phyloP scores from a whole-genome alignment of 2,797 vertebrate species.

The Pantherophis alleghaniensis region DNA sequence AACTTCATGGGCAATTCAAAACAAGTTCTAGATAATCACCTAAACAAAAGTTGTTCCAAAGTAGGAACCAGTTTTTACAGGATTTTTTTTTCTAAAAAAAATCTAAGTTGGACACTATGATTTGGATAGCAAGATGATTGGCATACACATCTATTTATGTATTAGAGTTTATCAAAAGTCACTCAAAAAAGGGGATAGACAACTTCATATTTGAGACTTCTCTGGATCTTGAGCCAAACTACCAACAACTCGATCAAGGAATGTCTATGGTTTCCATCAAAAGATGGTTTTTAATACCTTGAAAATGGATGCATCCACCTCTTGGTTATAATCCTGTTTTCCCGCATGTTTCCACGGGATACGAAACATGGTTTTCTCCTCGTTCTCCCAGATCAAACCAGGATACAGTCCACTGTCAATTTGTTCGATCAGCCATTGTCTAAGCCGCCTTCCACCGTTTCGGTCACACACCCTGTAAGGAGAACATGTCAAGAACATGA shows the following conservation, averaged over 20 bases:
- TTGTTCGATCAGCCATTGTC: conserved; percentile 97
- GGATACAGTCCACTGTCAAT: conserved; percentile 88
- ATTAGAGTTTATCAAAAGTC: background rate
- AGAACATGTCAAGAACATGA: background rate
- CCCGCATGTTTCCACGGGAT: conserved; percentile 98
- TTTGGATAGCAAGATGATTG: background rate
- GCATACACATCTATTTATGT: background rate
- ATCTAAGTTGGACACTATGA: background rate
- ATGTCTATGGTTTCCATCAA: accelerated
- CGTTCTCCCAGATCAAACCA: conserved; percentile 92
- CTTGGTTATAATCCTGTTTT: conserved; percentile 98
- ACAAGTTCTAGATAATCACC: background rate
- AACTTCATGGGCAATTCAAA: background rate
- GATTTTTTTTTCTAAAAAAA: background rate
- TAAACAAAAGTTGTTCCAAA: background rate
- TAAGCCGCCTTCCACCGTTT: conserved; percentile 85
- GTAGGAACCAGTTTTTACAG: background rate
- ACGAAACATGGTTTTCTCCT: conserved; percentile 87
- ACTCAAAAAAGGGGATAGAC: background rate
- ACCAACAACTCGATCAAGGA: background rate
- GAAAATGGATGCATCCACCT: conserved; percentile 96
- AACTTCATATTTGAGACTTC: background rate
- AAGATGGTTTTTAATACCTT: conserved; percentile 76
- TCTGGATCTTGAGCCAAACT: background rate
- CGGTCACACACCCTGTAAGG: conserved; percentile 79